Percentiles rank a stretch among this genome's conserved stretches.
Evolutionary conservation across 2,888 invertebrate species (phyloP).

Genomic region (Chaitophorus viminalis): DNA sequence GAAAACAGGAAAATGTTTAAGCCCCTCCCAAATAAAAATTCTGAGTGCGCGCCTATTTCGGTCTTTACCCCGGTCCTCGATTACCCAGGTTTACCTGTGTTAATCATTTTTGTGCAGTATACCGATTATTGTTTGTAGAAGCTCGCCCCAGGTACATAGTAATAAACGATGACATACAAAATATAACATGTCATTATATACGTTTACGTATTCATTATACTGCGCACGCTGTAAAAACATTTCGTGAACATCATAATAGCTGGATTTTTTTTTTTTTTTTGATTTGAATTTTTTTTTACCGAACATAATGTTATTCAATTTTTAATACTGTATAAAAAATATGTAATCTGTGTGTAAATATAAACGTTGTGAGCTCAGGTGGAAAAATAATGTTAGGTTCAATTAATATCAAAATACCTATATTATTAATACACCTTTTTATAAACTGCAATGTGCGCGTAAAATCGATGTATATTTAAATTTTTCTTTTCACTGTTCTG

Average conservation of each 20-base stretch:
- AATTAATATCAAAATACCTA: neutral
- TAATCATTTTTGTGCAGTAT: neutral
- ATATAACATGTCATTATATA: neutral
- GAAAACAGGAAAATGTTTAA: no score
- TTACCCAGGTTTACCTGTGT: no score
- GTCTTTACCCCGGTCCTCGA: no score
- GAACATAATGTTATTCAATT: neutral
- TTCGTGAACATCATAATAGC: neutral
- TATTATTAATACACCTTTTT: neutral
- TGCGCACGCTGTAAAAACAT: neutral
- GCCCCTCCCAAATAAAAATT: no score
- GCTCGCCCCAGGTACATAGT: neutral
- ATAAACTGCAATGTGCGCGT: neutral
- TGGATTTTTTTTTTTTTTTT: no score
- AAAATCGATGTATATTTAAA: neutral
- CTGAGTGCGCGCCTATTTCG: no score
- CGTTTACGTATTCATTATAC: neutral
- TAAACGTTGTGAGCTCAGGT: constrained; percentile 23
- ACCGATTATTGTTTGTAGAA: neutral
- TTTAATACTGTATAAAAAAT: neutral
- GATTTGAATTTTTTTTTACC: neutral
- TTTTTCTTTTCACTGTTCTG: neutral
- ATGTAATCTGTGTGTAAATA: neutral
- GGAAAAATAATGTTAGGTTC: constrained; percentile 3
- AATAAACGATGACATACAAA: neutral